Evolutionary conservation across 2,888 invertebrate genomes (phyloP).

Genomic region (Caenorhabditis angaria): DNA sequence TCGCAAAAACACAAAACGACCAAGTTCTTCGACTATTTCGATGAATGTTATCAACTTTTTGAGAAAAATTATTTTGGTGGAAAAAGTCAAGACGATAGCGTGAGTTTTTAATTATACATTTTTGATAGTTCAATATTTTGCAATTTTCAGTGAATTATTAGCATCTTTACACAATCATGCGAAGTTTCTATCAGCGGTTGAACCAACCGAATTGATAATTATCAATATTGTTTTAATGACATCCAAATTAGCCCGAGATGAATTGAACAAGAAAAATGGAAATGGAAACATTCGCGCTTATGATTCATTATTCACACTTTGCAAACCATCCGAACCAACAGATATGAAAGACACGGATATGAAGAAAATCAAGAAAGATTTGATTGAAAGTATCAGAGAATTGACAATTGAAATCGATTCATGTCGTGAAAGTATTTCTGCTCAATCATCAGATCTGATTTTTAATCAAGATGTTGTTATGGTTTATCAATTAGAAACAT

Average conservation of each 20-base stretch:
- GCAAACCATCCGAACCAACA: conserved; percentile 44
- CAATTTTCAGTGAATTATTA: conserved; percentile 19
- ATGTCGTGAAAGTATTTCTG: conserved; percentile 51
- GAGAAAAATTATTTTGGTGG: conserved; percentile 42
- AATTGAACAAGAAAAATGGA: conserved; percentile 43
- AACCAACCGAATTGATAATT: conserved; percentile 55
- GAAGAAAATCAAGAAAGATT: conserved; percentile 52
- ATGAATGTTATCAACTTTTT: conserved; percentile 41
- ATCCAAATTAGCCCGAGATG: conserved; percentile 58
- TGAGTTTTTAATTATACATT: conserved; percentile 17
- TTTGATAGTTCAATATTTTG: neutral
- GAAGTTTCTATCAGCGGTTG: conserved; percentile 31
- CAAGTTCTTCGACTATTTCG: conserved; percentile 38
- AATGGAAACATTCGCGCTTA: conserved; percentile 9
- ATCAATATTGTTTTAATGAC: conserved; percentile 57
- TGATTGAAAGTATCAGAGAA: conserved; percentile 49
- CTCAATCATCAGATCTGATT: conserved; percentile 54
- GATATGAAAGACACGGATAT: conserved; percentile 34
- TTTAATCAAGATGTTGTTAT: conserved; percentile 56
- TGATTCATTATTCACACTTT: conserved; percentile 61
- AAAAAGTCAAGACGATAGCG: conserved; percentile 50
- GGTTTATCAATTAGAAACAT: conserved; percentile 47
- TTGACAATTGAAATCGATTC: conserved; percentile 53
- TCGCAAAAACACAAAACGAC: conserved; percentile 30
- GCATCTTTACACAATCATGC: conserved; percentile 43